These are phyloP conservation scores for Calonectris borealis DNA, from an alignment of 2,113 vertebrate genomes.

Conservation along the genomic window DNA sequence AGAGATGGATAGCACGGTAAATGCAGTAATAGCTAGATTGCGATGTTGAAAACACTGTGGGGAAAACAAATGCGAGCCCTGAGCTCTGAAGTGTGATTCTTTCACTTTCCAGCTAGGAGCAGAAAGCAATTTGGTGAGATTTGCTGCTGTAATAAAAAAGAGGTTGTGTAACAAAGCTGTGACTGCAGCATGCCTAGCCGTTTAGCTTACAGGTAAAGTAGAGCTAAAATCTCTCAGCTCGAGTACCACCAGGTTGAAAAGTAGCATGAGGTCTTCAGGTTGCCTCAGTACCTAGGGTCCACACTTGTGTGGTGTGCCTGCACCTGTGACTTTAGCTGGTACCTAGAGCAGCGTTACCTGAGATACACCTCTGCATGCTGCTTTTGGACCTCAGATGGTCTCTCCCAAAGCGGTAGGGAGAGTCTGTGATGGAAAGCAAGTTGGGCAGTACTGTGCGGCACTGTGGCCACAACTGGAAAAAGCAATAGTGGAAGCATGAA, in stretches of 20 bases:
- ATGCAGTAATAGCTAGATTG: not conserved
- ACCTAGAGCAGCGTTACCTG: accelerated
- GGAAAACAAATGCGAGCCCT: not conserved
- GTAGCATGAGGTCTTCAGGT: not conserved
- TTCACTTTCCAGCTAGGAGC: not conserved
- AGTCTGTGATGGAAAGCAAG: not conserved
- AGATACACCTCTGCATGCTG: not conserved
- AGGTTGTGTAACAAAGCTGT: not conserved
- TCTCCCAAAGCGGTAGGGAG: not conserved
- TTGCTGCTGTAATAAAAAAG: not conserved
- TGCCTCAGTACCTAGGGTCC: not conserved
- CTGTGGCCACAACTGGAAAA: not conserved
- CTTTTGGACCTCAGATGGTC: not conserved
- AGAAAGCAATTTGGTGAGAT: not conserved
- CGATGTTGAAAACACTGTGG: not conserved
- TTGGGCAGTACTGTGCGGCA: not conserved
- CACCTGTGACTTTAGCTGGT: not conserved
- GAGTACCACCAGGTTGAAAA: not conserved
- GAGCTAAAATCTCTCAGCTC: not conserved
- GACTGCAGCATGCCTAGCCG: not conserved
- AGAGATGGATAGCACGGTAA: not conserved
- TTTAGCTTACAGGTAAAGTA: not conserved
- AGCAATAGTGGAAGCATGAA: not conserved
- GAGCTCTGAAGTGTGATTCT: not conserved
- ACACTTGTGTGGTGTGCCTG: not conserved